These are phyloP conservation scores for Oeneis ivallda DNA, from an alignment of 2,888 invertebrate genomes.

Conservation along the genomic window DNA sequence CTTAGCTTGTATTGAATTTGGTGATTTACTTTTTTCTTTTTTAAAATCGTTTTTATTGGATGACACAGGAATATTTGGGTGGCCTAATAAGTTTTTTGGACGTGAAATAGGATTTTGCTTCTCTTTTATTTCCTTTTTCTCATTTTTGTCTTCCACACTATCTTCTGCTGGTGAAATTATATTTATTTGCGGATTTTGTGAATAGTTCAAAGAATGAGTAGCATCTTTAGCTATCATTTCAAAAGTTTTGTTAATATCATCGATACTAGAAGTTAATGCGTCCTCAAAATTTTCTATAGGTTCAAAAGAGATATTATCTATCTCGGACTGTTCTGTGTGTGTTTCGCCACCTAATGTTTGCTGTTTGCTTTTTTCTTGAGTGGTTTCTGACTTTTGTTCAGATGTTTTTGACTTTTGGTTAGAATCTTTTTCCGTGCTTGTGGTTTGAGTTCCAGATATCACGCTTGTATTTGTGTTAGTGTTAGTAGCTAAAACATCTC, in stretches of 20 bases:
- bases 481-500: slow-evolving; percentile 45
- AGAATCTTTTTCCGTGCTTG: slow-evolving; percentile 34
- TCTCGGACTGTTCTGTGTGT: slow-evolving; percentile 29
- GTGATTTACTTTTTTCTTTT: slow-evolving; percentile 76
- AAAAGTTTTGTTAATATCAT: slow-evolving; percentile 70
- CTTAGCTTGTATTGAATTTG: slow-evolving; percentile 64
- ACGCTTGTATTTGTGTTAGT: slow-evolving; percentile 26
- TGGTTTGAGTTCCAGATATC: slow-evolving; percentile 34
- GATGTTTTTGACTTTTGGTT: slow-evolving; percentile 50
- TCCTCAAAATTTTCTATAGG: slow-evolving; percentile 75
- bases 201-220: slow-evolving; percentile 39
- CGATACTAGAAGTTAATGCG: slow-evolving; percentile 68
- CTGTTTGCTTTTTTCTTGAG: slow-evolving; percentile 61
- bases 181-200: slow-evolving; percentile 60
- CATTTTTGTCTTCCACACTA: slow-evolving; percentile 44
- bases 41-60: slow-evolving; percentile 78
- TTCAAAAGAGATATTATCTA: slow-evolving; percentile 49
- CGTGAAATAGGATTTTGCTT: slow-evolving; percentile 61
- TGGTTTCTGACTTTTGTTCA: slow-evolving; percentile 46
- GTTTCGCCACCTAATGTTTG: slow-evolving; percentile 43
- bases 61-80: slow-evolving; percentile 77
- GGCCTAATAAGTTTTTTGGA: slow-evolving; percentile 82
- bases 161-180: slow-evolving; percentile 61
- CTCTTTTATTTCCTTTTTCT: slow-evolving; percentile 44
- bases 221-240: slow-evolving; percentile 68